phyloP scores from a whole-genome alignment of 2,113 vertebrate genomes.

The Lepisosteus osseus region DNA sequence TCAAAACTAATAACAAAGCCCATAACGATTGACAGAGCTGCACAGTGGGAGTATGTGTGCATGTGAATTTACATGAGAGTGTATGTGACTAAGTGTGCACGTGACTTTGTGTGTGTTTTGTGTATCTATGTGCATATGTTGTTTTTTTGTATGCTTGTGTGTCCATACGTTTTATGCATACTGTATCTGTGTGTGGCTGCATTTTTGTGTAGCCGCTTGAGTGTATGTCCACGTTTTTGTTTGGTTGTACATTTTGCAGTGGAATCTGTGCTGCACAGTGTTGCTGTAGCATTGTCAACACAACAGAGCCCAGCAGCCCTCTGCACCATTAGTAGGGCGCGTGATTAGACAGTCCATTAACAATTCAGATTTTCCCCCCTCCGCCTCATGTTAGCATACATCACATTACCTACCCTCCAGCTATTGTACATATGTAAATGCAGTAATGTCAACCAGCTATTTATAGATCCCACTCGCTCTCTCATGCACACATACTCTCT shows the following conservation, averaged over 20 bases:
- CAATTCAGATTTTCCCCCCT: not conserved
- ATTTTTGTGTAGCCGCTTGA: not conserved
- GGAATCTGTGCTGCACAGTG: not conserved
- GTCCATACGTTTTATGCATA: not conserved
- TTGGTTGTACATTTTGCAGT: not conserved
- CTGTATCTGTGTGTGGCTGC: not conserved
- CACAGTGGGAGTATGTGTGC: no score
- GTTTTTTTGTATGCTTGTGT: no score
- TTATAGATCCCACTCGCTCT: slow-evolving; percentile 52
- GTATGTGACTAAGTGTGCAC: no score
- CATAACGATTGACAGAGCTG: no score
- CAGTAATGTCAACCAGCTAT: slow-evolving; percentile 63
- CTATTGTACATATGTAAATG: slow-evolving; percentile 74
- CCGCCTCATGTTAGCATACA: slow-evolving; percentile 20
- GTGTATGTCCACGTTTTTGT: not conserved
- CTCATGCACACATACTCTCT: not conserved
- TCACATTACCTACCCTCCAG: slow-evolving; percentile 46
- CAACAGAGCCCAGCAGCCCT: no score
- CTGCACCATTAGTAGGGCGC: not conserved
- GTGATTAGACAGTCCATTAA: slow-evolving; percentile 5
- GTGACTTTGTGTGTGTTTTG: no score
- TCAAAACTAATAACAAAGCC: no score
- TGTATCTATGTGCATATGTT: no score
- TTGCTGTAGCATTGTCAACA: no score
- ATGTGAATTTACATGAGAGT: no score